Evolutionary conservation across 2,888 invertebrate species (phyloP).

Genomic region (Nebria brevicollis): DNA sequence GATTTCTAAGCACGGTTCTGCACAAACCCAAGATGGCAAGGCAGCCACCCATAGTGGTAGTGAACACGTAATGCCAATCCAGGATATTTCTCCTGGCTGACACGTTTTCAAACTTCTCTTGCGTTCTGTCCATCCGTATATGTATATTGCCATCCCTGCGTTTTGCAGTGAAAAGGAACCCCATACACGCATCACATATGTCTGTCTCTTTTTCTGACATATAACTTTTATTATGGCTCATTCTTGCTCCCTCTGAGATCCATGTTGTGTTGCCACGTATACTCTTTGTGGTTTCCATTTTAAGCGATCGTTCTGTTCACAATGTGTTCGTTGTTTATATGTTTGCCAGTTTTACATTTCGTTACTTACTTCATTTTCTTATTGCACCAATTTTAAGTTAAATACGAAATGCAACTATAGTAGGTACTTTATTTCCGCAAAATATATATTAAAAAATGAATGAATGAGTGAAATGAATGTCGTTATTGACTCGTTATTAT

Average conservation of each 20-base stretch:
- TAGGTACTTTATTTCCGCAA: no score
- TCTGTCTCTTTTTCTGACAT: not conserved
- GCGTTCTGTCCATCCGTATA: not conserved
- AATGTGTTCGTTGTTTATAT: constrained; percentile 8
- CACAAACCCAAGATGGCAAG: not conserved
- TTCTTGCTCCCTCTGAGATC: constrained; percentile 11
- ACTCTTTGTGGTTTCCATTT: constrained; percentile 12
- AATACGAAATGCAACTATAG: no score
- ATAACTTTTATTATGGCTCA: not conserved
- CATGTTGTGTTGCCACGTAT: constrained; percentile 1
- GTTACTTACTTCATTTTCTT: constrained; percentile 21
- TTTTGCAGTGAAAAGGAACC: not conserved
- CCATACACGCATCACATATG: not conserved
- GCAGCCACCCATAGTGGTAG: constrained; percentile 2
- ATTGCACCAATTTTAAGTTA: no score
- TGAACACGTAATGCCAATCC: constrained; percentile 31
- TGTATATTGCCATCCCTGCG: not conserved
- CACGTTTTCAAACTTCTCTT: constrained; percentile 22
- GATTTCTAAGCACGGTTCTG: not conserved
- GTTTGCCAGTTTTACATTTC: constrained; percentile 34
- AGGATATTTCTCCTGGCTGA: constrained; percentile 19
- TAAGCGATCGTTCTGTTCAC: not conserved
- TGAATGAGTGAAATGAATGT: no score
- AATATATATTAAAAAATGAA: no score
- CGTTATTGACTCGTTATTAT: no score